Conservation (phyloP, 2,888 invertebrate genomes). For the Galerucella calmariensis region DNA sequence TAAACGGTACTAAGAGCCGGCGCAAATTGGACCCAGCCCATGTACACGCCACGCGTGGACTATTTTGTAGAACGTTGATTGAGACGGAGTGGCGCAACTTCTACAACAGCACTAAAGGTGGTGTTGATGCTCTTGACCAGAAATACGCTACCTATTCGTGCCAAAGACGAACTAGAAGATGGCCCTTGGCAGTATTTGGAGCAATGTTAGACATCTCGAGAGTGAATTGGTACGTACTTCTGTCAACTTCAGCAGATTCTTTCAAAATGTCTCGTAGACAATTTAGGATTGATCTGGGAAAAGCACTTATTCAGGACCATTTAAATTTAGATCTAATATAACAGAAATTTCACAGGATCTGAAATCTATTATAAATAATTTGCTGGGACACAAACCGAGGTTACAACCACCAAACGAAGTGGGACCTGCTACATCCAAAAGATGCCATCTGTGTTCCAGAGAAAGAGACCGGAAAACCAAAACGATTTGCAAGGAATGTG, state of each 20-base stretch:
- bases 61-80: no score
- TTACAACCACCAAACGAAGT: slow-evolving; percentile 8
- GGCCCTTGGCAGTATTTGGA: slow-evolving; percentile 27
- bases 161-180: slow-evolving; percentile 35
- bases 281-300: no score
- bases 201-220: slow-evolving; percentile 30
- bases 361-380: slow-evolving; percentile 20
- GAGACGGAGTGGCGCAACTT: no score
- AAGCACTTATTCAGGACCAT: no score
- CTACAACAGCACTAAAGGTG: slow-evolving; percentile 13
- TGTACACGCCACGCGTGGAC: no score
- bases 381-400: background rate
- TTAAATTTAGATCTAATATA: slow-evolving; percentile 4
- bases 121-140: slow-evolving; percentile 17
- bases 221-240: slow-evolving; percentile 3
- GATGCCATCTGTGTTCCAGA: no score
- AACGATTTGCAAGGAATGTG: slow-evolving; percentile 7
- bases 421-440: slow-evolving; percentile 12
- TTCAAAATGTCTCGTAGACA: no score
- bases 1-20: no score
- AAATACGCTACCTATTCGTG: slow-evolving; percentile 31
- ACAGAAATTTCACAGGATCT: slow-evolving; percentile 23
- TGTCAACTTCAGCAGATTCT: slow-evolving; percentile 1
- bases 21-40: no score
- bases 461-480: background rate